These are phyloP conservation scores for Coendou prehensilis DNA, from an alignment of 2,797 vertebrate species.

Conservation along the genomic window DNA sequence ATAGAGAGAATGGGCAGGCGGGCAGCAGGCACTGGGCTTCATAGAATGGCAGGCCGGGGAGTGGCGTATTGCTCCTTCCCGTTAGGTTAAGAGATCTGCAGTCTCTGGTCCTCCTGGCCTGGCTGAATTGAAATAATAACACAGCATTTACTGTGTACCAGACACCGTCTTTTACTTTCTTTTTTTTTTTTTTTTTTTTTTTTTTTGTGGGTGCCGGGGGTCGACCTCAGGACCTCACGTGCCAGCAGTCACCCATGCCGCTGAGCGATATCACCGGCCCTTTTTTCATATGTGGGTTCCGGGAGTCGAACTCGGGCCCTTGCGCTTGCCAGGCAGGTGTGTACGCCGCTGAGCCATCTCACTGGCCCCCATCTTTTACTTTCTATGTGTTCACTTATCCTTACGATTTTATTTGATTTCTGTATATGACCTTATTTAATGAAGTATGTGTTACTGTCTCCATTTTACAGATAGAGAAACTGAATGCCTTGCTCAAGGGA, in stretches of 20 bases:
- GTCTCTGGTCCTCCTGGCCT: neutral
- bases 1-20: too few species aligned
- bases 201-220: too few species aligned
- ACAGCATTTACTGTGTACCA: neutral
- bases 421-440: neutral
- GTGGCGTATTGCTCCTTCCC: neutral
- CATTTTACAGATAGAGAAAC: neutral
- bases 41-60: neutral
- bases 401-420: neutral
- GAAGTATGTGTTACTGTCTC: neutral
- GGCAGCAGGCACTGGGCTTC: neutral
- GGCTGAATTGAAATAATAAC: neutral
- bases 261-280: too few species aligned
- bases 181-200: too few species aligned
- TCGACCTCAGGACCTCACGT: too few species aligned
- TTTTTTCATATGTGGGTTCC: too few species aligned
- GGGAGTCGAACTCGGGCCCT: too few species aligned
- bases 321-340: too few species aligned
- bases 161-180: neutral
- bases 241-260: too few species aligned
- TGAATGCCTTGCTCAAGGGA: neutral
- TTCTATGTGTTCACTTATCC: neutral
- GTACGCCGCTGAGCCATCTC: too few species aligned
- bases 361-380: neutral
- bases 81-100: neutral